Base-by-base conservation (phyloP, 1,140 invertebrate species). In the Aphaenogaster floridana region DNA sequence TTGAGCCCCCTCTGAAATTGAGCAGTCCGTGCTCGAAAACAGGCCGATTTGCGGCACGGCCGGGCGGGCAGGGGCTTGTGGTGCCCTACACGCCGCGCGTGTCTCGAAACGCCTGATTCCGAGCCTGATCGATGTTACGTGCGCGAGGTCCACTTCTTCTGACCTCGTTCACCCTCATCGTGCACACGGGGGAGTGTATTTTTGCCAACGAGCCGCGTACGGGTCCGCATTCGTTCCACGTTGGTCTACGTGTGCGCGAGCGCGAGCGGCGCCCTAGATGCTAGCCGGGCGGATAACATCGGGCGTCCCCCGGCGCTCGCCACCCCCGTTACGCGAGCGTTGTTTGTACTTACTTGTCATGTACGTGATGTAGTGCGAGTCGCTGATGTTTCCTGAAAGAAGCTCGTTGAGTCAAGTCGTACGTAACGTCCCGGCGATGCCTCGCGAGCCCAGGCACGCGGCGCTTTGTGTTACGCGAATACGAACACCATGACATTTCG, bases 361-460 rank as follows among this genome's bases (percentile, higher is more conserved):
- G 92, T 95, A 95, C 77, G 94, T 95, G 94, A 95, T 95, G 95
- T 95, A 95, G 91, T 92, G 91, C 81, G 94, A 91, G 87, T 95
- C 95, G 94, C 94, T 95, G 94, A 95, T 95, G 93, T 95, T 95
- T 88, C 95, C 95, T 95, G 95, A 94, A 95, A 95, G 92, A 94
- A 94, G 92, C 85, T 93, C 86, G 92, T 93, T 95, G 92, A 95
- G 93, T 95, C 92, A 93, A 90, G 92, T 93, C 88, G 92, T 93
- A 90, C 92, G 92, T 91, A 89, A 52, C 64, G 86, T 89, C 83
- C 21, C 39, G 80, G 86, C 50, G 39, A 84, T 21, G 89, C 74
- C 63, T 76, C 83, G 86, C 52, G 85, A 72, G 78, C 84, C 71
- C 36, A 17, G 59, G 85, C 64, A 50, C 72, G 59, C 34, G 80